Conservation (phyloP, 1,140 invertebrate species). For the Aphelenchoides fujianensis region DNA sequence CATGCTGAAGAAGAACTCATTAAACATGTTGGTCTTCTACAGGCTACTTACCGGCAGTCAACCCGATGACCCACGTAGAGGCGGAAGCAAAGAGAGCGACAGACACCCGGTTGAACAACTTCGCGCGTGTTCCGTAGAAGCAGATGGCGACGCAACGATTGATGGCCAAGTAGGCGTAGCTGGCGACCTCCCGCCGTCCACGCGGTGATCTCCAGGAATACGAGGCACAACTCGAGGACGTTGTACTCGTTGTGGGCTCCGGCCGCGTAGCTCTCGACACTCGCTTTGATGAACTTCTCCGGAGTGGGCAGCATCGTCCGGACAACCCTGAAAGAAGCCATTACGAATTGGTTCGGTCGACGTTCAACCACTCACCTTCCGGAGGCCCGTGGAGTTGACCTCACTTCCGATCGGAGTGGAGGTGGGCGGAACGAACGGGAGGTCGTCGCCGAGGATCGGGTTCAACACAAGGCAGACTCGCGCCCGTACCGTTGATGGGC, state of each 20-base stretch:
- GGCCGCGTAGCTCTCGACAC: constrained; percentile 13
- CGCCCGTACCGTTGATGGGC: too few species aligned
- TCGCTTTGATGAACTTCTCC: constrained; percentile 1
- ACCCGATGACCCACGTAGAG: constrained; percentile 52
- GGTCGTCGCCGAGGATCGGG: too few species aligned
- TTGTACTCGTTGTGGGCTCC: not conserved
- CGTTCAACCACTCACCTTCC: not conserved
- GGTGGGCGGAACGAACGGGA: too few species aligned
- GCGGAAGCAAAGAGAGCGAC: constrained; percentile 47
- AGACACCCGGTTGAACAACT: constrained; percentile 52
- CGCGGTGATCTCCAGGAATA: constrained; percentile 51
- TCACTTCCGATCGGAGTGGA: too few species aligned
- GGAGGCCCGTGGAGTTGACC: not conserved
- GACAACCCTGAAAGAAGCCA: not conserved
- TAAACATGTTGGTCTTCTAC: constrained; percentile 22
- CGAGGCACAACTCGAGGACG: constrained; percentile 29
- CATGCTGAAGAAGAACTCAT: constrained; percentile 34
- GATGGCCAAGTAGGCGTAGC: constrained; percentile 49
- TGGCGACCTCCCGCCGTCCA: constrained; percentile 56
- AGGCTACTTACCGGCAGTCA: constrained; percentile 37
- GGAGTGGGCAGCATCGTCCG: constrained; percentile 24
- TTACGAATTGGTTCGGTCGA: constrained; percentile 29
- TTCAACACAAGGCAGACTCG: too few species aligned
- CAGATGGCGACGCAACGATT: constrained; percentile 58
- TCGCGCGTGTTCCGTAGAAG: constrained; percentile 56